phyloP scores from a whole-genome alignment of 1,140 invertebrate genomes.

The Neodiprion virginianus region DNA sequence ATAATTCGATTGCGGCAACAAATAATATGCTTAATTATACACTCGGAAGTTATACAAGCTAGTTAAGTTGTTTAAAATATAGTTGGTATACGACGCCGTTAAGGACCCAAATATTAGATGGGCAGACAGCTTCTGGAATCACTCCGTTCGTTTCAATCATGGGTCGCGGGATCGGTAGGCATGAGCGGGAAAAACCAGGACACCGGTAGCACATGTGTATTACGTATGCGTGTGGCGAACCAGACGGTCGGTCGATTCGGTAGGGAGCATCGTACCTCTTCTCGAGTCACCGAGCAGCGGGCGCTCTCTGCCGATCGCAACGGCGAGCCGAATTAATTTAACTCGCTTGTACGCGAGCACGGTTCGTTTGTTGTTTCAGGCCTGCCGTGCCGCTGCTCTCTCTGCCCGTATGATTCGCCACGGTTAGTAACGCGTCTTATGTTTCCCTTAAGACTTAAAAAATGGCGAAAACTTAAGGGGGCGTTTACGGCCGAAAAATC shows the following conservation, averaged over 20 bases:
- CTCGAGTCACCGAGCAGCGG: background rate
- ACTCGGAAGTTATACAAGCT: too few species aligned
- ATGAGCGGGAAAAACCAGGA: too few species aligned
- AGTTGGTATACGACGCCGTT: background rate
- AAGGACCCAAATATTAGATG: conserved; percentile 2
- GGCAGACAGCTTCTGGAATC: background rate
- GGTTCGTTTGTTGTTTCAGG: background rate
- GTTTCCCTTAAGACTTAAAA: background rate
- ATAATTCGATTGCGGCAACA: too few species aligned
- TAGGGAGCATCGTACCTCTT: background rate
- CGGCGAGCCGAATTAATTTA: background rate
- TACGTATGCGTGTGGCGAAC: background rate
- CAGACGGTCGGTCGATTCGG: background rate
- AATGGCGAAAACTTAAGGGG: background rate
- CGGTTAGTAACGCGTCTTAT: background rate
- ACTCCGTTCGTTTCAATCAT: background rate
- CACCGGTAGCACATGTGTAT: too few species aligned
- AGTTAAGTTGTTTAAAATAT: background rate
- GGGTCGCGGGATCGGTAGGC: background rate
- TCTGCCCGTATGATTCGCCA: background rate
- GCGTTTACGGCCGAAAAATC: too few species aligned
- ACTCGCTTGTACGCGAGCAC: background rate
- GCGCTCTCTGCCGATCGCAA: background rate
- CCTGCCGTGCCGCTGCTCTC: background rate
- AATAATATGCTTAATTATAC: too few species aligned